Evolutionary conservation across 2,888 invertebrate species (phyloP), one percentile per base, ranked within the genome.

Genomic region (Tiliacea aurago): DNA sequence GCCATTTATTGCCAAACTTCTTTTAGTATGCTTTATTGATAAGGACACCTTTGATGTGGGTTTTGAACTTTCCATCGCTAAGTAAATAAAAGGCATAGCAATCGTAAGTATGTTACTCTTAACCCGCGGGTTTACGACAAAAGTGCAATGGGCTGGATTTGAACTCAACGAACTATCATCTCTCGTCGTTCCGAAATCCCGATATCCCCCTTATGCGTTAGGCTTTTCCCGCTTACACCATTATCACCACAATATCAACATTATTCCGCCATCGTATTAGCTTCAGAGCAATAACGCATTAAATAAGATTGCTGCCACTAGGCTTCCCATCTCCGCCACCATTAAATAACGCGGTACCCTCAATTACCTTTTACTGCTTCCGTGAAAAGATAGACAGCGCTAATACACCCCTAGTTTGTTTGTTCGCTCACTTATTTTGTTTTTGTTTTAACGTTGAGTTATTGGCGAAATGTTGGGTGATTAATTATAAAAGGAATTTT

Each of bases 321-420:
- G 71, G 71, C 33, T 45, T 13, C 56, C 76, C 64, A 59, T 64
- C 75, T 56, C 61, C 66, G 56, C 47, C 66, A 62, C 68, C 84
- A 73, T 84, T 84, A 85, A 83, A 80, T 80, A 78, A 59, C 70
- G 41, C 70, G 18, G 47, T 83, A 70, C 80, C 73, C 73, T 78
- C 80, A 78, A 84, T 85, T 83, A 85, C 76, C 76, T 78, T 72
- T 78, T 80, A 84, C 84, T 68, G 70, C 70, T 80, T 80, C 78
- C 80, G 73, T 56, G 61, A 70, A 68, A 83, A 85, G 84, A 84
- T 77, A 75, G 83, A 84, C 85, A 85, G 73, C 51, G 61, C 66
- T 84, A 80, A 83, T 85, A 80, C 61, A 77, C 74, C 65, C 70
- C 61, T 65, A 67, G 85, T 83, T 83, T 83, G 80, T 80, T 83